phyloP scores from a whole-genome alignment of 2,113 vertebrate genomes.

The Pantherophis guttatus region DNA sequence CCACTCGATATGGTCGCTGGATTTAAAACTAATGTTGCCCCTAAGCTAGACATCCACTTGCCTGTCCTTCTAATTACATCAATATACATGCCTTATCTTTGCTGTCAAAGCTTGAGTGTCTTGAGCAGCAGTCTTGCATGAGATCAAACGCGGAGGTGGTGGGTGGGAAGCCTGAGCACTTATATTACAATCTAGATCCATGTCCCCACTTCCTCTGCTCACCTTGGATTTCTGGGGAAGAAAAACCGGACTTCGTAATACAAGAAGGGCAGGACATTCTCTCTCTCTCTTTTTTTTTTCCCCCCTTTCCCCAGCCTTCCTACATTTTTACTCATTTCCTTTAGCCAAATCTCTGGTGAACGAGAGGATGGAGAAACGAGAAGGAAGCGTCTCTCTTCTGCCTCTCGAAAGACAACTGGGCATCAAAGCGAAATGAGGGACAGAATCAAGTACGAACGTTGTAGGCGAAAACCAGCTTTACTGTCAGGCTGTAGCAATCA shows the following conservation, averaged over 20 bases:
- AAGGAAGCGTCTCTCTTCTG: constrained; percentile 24
- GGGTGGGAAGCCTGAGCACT: constrained; percentile 46
- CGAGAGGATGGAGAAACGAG: background rate
- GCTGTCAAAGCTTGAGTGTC: constrained; percentile 40
- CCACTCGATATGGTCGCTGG: background rate
- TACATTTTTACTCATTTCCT: background rate
- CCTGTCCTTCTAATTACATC: constrained; percentile 57
- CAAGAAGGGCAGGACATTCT: background rate
- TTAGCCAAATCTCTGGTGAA: background rate
- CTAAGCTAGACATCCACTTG: constrained; percentile 48
- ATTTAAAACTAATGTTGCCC: constrained; percentile 51
- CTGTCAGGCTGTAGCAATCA: background rate
- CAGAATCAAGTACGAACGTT: background rate
- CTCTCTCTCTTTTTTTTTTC: fast-evolving
- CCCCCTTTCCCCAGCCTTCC: background rate
- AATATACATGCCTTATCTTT: constrained; percentile 56
- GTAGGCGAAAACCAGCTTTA: background rate
- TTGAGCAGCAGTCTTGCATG: background rate
- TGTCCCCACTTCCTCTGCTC: constrained; percentile 37
- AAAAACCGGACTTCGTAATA: background rate
- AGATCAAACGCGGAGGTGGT: constrained; percentile 26
- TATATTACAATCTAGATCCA: constrained; percentile 43
- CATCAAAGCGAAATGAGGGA: background rate
- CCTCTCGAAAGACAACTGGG: constrained; percentile 26
- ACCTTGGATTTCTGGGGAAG: background rate